Evolutionary conservation across 2,888 invertebrate genomes (phyloP).

Genomic region (Leptopilina drosophilae): DNA sequence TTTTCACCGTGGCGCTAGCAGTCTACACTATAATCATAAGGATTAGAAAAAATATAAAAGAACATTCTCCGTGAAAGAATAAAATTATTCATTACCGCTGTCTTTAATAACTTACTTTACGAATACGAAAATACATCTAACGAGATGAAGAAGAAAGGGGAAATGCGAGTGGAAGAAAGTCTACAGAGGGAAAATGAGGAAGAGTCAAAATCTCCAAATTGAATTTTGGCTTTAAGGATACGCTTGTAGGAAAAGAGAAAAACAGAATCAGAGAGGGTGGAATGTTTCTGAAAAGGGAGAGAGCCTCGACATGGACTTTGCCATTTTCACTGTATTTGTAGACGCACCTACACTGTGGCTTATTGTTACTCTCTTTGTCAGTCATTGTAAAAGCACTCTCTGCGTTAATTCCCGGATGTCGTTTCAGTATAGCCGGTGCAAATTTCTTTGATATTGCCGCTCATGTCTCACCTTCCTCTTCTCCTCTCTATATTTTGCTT

Average conservation of each 20-base stretch:
- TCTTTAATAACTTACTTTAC: background rate
- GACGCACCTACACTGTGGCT: conserved; percentile 68
- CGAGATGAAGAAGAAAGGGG: conserved; percentile 31
- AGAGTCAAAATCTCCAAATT: conserved; percentile 30
- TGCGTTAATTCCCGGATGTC: conserved; percentile 67
- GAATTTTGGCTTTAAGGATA: conserved; percentile 15
- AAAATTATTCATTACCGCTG: background rate
- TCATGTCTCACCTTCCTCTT: background rate
- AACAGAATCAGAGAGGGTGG: conserved; percentile 15
- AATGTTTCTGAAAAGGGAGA: conserved; percentile 43
- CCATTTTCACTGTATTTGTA: conserved; percentile 65
- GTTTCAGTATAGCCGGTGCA: conserved; percentile 14
- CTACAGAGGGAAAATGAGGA: conserved; percentile 1
- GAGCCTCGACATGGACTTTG: conserved; percentile 42
- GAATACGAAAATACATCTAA: conserved; percentile 2
- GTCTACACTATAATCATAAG: too few relatives aligned
- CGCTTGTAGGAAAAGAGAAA: conserved; percentile 42
- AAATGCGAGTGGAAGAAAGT: background rate
- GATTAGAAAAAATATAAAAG: too few relatives aligned
- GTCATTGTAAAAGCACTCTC: conserved; percentile 71
- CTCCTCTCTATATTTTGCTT: too few relatives aligned
- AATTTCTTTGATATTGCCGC: background rate
- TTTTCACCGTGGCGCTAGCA: too few relatives aligned
- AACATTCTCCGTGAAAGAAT: background rate
- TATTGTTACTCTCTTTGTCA: conserved; percentile 72